Evolutionary conservation across 2,113 vertebrate genomes (phyloP), one percentile per base, ranked within the genome.

Genomic region (Athene noctua): DNA sequence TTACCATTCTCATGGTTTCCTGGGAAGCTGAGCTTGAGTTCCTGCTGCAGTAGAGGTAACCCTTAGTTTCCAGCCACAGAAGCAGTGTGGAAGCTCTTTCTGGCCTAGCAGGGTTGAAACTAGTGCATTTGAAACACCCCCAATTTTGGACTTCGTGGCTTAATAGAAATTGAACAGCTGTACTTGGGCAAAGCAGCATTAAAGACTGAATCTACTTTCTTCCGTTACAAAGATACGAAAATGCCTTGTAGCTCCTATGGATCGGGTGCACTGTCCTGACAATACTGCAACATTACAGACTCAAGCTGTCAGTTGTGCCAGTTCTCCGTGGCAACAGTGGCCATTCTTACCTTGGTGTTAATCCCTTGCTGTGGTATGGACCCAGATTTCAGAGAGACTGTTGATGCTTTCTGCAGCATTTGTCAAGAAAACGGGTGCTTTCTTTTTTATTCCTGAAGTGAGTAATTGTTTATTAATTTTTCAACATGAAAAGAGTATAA

Each of bases 381-480:
- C 80, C 75, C 42, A 91, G 67, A 75, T 86, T 96, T 94, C 80
- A 89, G 72, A 47, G 77, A 80, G 47, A 49, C 18, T 74, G 79
- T 80, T 84, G 94, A 72, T 79, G 71, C 75, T 88, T 83, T 79
- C 67, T 96, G 85, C 61, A 88, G 90, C 81, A 83, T 97, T 97
- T 92, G 57, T 89, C 49, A 95, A 94, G 80, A 94, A 96, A 96
- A 93, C 5, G 70, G 29, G 79, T 91, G 85, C 65, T 96, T 91
- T 49, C 32, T 84, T 88, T 95, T 63, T 86, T 86, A 75, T 29
- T 20, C 61, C 82, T 88, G 86, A 93, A 97, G 92, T 94, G 62
- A 82, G 74, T 97, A 94, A 96, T 95, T 97, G 93, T 95, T 97
- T 96, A 96, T 97, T 96, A 97, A 95, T 97, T 97, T 97, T 97